Evolutionary conservation across 2,113 vertebrate species (phyloP).

Genomic region (Columbina picui): DNA sequence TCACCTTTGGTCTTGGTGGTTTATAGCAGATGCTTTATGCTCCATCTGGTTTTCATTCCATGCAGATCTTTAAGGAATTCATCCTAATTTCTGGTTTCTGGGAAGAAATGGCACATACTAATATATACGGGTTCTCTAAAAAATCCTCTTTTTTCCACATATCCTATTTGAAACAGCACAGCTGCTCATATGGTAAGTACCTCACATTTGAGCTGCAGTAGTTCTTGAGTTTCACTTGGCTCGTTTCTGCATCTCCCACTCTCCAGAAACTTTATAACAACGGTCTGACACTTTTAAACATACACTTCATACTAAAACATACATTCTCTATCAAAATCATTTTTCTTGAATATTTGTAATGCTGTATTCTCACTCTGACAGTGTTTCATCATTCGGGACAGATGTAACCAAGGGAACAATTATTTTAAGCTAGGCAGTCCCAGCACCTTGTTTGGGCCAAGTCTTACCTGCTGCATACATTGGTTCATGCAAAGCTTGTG

Average conservation of each 20-base stretch:
- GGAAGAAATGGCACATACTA: neutral
- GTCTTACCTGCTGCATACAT: neutral
- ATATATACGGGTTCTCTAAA: neutral
- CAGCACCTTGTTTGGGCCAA: neutral
- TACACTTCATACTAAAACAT: neutral
- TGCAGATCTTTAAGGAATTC: neutral
- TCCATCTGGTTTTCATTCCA: constrained; percentile 54
- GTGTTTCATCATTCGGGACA: neutral
- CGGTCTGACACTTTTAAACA: neutral
- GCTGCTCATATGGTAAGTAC: neutral
- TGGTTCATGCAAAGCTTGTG: neutral
- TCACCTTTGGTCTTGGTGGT: neutral
- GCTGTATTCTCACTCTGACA: neutral
- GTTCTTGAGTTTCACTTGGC: neutral
- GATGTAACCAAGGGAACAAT: neutral
- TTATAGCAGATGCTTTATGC: constrained; percentile 19
- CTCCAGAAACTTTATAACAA: neutral
- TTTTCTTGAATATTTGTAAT: neutral
- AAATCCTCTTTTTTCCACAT: neutral
- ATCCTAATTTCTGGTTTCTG: neutral
- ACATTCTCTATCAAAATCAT: neutral
- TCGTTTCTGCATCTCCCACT: neutral
- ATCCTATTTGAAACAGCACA: neutral
- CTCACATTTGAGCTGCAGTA: neutral
- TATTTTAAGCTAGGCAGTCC: neutral